Evolutionary conservation across 1,140 invertebrate genomes (phyloP), one percentile per base, ranked within the genome.

Genomic region (Apis florea): DNA sequence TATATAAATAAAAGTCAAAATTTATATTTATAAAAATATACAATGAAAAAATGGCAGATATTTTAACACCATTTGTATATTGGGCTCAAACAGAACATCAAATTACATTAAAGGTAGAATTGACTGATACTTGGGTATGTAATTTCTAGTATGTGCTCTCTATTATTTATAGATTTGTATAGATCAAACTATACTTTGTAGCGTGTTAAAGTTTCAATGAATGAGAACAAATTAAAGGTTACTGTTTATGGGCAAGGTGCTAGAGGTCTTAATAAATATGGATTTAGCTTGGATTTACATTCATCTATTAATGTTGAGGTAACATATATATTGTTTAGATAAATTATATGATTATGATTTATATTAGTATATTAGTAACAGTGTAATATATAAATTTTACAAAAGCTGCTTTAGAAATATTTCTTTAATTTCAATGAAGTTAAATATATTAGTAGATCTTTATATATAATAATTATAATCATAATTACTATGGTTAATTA

Each of bases 31-130:
- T 17, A 31, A 40, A 79, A 63, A 40, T 40, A 75, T 61, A 56
- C 61, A 63, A 68, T 79, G 54, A 68, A 58, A 90, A 86, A 85
- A 93, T 93, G 90, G 88, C 92, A 72, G 79, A 91, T 4, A 84
- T 85, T 73, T 88, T 96, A 61, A 97, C 96, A 91, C 98, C 98
- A 6, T 97, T 98, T 92, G 97, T 98, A 1, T 98, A 98, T 92
- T 99, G 98, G 98, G 97, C 97, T 19, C 98, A 98, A 95, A 98
- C 96, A 54, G 96, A 96, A 88, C 94, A 95, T 85, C 94, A 94
- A 83, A 91, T 98, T 56, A 96, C 95, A 26, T 92, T 98, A 15
- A 97, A 96, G 93, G 95, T 98, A 76, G 98, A 98, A 91, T 94
- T 98, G 61, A 97, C 96, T 91, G 96, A 98, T 94, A 96, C 96